Base-by-base conservation (phyloP, 2,113 vertebrate species). In the Dolichotis patagonum region DNA sequence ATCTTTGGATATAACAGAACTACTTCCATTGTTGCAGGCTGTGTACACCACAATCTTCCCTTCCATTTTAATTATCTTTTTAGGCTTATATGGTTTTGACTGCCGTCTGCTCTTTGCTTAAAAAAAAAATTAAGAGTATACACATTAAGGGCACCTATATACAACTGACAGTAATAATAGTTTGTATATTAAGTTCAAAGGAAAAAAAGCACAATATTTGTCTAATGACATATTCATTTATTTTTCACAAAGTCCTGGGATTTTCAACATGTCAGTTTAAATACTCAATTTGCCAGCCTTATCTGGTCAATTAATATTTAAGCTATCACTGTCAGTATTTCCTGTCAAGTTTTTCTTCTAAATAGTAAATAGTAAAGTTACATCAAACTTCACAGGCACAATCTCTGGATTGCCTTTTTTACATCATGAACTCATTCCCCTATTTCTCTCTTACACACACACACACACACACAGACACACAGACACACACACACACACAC, bases 1-100 rank as follows among this genome's bases (percentile, higher is more conserved):
- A 91, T 99, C 99, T 98, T 99, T 99, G 96, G 99, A 99, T 98
- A 99, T 99, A 43, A 99, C 99, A 96, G 99, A 99, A 98, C 99
- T 99, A 98, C 99, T 99, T 97, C 99, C 99, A 81, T 99, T 99
- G 99, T 99, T 99, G 97, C 99, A 99, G 0, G 99, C 99, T 20
- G 99, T 99, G 96, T 99, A 99, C 35, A 99, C 98, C 3, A 99
- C 99, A 75, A 98, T 99, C 98, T 99, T 99, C 92, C 99, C 99
- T 99, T 99, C 99, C 98, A 99, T 98, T 98, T 99, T 99, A 97
- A 99, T 99, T 96, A 99, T 99, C 98, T 99, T 99, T 99, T 99
- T 99, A 91, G 99, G 99, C 96, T 99, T 99, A 98, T 99, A 99
- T 1, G 99, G 99, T 98, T 99, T 99, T 96, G 99, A 99, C 73